phyloP scores from a whole-genome alignment of 2,888 invertebrate genomes.

The Spisula subtruncata region DNA sequence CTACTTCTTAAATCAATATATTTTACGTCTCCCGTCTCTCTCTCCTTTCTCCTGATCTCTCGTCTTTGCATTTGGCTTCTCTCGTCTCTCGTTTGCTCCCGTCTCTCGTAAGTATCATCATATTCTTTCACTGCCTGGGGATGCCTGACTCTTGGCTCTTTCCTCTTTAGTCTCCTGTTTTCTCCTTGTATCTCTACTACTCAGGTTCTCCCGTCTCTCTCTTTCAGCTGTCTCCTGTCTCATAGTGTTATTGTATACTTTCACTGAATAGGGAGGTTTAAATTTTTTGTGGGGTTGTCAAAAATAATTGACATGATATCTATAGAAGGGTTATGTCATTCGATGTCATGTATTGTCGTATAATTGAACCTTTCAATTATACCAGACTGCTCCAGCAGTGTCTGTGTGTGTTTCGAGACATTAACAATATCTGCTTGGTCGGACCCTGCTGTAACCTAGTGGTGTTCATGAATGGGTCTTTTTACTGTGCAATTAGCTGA shows the following conservation, averaged over 20 bases:
- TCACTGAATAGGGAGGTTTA: not conserved
- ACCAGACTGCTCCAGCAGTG: not conserved
- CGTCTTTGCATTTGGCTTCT: too few relatives aligned
- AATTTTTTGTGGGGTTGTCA: slow-evolving; percentile 2
- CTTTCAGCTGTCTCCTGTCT: not conserved
- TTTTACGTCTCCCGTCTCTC: not conserved
- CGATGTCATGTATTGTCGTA: not conserved
- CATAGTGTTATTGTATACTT: not conserved
- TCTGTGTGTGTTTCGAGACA: not conserved
- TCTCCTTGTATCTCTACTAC: too few relatives aligned
- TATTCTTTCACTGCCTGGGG: too few relatives aligned
- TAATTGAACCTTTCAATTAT: not conserved
- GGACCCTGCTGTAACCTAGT: not conserved
- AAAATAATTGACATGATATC: slow-evolving; percentile 3
- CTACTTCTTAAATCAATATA: not conserved
- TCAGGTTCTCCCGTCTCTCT: not conserved
- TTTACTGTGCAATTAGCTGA: not conserved
- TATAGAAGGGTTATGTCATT: not conserved
- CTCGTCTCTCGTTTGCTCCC: too few relatives aligned
- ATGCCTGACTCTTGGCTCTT: too few relatives aligned
- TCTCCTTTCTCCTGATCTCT: too few relatives aligned
- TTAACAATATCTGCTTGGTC: not conserved
- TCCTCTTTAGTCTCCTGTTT: too few relatives aligned
- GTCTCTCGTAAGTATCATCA: too few relatives aligned
- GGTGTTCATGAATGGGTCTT: not conserved